Evolutionary conservation across 2,113 vertebrate genomes (phyloP), one percentile per base, ranked within the genome.

Genomic region (Canis aureus): DNA sequence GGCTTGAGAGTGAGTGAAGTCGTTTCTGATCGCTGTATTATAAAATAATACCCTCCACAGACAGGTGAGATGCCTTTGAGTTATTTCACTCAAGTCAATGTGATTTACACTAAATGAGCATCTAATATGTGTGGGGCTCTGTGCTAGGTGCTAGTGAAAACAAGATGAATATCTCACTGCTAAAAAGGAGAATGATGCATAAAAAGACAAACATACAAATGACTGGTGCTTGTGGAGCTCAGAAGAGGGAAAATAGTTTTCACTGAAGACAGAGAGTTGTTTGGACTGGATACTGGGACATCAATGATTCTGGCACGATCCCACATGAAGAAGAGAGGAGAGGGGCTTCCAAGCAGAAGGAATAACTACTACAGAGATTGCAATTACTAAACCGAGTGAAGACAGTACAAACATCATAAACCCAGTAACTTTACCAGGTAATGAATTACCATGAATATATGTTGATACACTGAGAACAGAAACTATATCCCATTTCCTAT

Each of bases 341-440:
- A 67, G 35, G 12, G 79, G 35, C 16, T 87, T 78, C 32, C 9
- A 74, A 90, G 82, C 60, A 93, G 12, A 87, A 90, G 35, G 25
- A 64, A 38, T 32, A 81, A 43, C 8, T 27, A 81, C 13, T 51
- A 5, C 25, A 91, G 67, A 79, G 19, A 11, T 3, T 94, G 49
- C 60, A 86, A n/a, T 94, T 81, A 89, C 80, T 89, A 69, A 69
- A 53, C 16, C 94, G 11, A 80, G 55, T 78, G 8, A 95, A 79
- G 32, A 79, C 17, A 89, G n/a, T 11, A 91, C 20, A 81, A 67
- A 91, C 69, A 90, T 85, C 32, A 92, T 53, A 82, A 96, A 83
- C 57, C 8, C 35, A 96, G 49, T 57, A 96, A 82, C 43, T 83
- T 89, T 51, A 92, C 32, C 76, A 92, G 53, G 23, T 51, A 94